phyloP scores from a whole-genome alignment of 2,888 invertebrate species.

The Agapostemon virescens region DNA sequence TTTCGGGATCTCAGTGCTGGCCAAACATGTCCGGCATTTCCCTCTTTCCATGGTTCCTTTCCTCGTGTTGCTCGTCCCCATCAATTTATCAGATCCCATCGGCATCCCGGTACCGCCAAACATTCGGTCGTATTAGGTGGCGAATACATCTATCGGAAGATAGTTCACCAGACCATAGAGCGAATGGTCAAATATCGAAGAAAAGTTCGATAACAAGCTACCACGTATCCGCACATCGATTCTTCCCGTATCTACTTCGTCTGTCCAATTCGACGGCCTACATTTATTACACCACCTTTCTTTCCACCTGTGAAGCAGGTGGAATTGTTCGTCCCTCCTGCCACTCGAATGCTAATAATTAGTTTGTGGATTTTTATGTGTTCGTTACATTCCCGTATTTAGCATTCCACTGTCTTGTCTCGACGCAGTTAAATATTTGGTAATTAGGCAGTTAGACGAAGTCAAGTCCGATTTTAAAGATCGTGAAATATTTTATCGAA shows the following conservation, averaged over 20 bases:
- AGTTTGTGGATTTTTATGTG: not conserved
- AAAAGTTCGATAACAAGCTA: slow-evolving; percentile 36
- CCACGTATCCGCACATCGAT: slow-evolving; percentile 23
- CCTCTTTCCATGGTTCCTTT: slow-evolving; percentile 9
- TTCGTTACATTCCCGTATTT: no score
- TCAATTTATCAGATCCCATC: slow-evolving; percentile 11
- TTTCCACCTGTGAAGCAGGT: no score
- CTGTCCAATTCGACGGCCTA: not conserved
- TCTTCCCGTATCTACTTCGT: not conserved
- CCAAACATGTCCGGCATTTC: not conserved
- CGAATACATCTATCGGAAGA: slow-evolving; percentile 13
- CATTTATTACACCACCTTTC: slow-evolving; percentile 26
- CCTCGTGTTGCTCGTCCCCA: not conserved
- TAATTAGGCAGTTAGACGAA: no score
- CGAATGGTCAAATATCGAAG: slow-evolving; percentile 23
- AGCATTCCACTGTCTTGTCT: no score
- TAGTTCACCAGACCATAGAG: slow-evolving; percentile 16
- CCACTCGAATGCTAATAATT: not conserved
- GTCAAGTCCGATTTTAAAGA: no score
- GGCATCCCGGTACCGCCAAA: not conserved
- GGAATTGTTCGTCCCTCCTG: not conserved
- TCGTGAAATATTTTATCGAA: no score
- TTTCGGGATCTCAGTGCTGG: not conserved
- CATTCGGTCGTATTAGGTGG: slow-evolving; percentile 44
- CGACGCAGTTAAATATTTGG: no score